Evolutionary conservation across 2,797 vertebrate genomes (phyloP).

Genomic region (Fratercula arctica): DNA sequence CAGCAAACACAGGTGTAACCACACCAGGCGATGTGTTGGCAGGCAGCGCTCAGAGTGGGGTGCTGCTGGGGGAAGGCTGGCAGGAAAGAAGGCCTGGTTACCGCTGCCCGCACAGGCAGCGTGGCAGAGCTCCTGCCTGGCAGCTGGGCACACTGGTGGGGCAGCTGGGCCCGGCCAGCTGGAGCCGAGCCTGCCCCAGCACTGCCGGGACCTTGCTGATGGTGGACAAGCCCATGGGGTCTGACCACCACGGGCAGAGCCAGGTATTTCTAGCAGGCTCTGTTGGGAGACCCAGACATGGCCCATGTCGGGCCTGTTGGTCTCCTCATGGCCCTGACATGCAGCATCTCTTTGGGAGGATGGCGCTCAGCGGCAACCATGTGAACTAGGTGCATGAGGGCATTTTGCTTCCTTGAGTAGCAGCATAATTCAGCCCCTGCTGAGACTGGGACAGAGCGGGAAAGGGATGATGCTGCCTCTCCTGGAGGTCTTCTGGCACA

Average conservation of each 20-base stretch:
- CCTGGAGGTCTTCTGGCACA: background rate
- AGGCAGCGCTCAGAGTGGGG: background rate
- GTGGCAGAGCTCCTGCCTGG: background rate
- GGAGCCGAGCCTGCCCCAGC: background rate
- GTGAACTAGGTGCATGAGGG: rapidly evolving
- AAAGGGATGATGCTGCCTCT: background rate
- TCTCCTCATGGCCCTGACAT: background rate
- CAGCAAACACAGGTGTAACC: background rate
- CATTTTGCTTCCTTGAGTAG: background rate
- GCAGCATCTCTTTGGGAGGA: background rate
- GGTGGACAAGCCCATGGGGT: background rate
- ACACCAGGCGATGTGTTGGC: no score
- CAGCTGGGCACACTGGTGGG: rapidly evolving
- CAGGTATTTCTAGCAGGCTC: background rate
- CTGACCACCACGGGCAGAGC: background rate
- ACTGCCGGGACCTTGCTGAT: background rate
- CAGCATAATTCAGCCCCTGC: background rate
- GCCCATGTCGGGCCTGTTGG: rapidly evolving
- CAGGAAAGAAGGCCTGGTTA: background rate
- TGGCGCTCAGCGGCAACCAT: rapidly evolving
- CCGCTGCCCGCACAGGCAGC: background rate
- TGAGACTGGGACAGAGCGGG: rapidly evolving
- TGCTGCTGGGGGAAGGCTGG: rapidly evolving
- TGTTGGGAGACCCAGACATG: background rate
- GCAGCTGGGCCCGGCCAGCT: background rate